phyloP scores from a whole-genome alignment of 2,888 invertebrate genomes.

The Perizoma flavofasciatum region DNA sequence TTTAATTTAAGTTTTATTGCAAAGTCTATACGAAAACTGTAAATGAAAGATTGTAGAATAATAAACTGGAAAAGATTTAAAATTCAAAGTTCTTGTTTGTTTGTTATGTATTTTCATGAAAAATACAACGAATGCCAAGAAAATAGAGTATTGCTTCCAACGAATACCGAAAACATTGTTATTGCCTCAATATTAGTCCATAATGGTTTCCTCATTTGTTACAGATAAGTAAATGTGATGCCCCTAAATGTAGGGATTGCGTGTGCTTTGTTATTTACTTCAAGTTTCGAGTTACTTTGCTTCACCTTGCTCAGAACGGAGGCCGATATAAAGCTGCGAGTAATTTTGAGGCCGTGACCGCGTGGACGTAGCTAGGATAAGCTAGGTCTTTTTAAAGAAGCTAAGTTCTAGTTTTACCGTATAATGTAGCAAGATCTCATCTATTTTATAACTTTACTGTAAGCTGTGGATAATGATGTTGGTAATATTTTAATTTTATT shows the following conservation, averaged over 20 bases:
- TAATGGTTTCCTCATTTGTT: slow-evolving; percentile 47
- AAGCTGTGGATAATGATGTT: too few relatives aligned
- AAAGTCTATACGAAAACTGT: slow-evolving; percentile 5
- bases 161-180: slow-evolving; percentile 3
- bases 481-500: too few relatives aligned
- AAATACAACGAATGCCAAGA: too few relatives aligned
- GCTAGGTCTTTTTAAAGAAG: background rate
- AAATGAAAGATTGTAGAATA: slow-evolving; percentile 9
- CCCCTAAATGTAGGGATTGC: slow-evolving; percentile 62
- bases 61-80: background rate
- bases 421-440: too few relatives aligned
- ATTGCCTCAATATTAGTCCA: slow-evolving; percentile 28
- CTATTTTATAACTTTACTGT: too few relatives aligned
- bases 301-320: slow-evolving; percentile 67
- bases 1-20: background rate
- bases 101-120: background rate
- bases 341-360: slow-evolving; percentile 53
- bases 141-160: background rate
- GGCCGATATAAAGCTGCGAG: slow-evolving; percentile 60
- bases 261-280: slow-evolving; percentile 65
- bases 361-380: slow-evolving; percentile 17
- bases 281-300: slow-evolving; percentile 45
- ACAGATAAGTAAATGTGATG: slow-evolving; percentile 35
- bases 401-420: too few relatives aligned
- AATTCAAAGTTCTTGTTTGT: background rate